Conservation (phyloP, 1,140 invertebrate genomes). For the Drosophila bocqueti region DNA sequence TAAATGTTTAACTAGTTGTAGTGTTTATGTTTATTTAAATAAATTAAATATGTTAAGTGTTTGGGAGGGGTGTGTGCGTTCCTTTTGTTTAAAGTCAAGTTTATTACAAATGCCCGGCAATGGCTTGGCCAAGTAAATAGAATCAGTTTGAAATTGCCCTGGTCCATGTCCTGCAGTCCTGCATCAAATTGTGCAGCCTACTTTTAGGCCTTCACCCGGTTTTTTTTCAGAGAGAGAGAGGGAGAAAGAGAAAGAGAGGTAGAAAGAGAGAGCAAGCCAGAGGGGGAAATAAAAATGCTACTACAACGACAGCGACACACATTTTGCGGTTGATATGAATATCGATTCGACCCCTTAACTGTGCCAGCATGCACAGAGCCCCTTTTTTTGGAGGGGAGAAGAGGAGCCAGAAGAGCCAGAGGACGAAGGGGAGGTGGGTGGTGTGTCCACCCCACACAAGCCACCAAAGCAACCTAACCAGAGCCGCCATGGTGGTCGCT, state of each 20-base stretch:
- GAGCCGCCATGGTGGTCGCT: not conserved
- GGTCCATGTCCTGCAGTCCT: conserved; percentile 43
- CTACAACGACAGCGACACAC: conserved; percentile 70
- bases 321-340: conserved; percentile 82
- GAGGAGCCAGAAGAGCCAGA: not conserved
- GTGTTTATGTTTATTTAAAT: too few relatives aligned
- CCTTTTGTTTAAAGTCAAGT: conserved; percentile 7
- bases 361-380: conserved; percentile 52
- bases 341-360: conserved; percentile 75
- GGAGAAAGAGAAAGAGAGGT: not conserved
- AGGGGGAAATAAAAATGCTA: conserved; percentile 33
- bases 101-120: conserved; percentile 3
- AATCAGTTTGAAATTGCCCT: conserved; percentile 8
- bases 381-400: not conserved
- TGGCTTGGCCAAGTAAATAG: conserved; percentile 13
- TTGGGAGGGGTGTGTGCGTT: not conserved
- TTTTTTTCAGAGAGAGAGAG: not conserved
- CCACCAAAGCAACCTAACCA: conserved; percentile 5
- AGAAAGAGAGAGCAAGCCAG: not conserved
- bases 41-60: too few relatives aligned
- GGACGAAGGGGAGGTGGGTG: not conserved
- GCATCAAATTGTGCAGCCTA: conserved; percentile 69
- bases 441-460: not conserved
- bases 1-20: not conserved
- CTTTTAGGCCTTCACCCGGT: conserved; percentile 43